Evolutionary conservation across 2,113 vertebrate species (phyloP).

Genomic region (Perca schrenkii): DNA sequence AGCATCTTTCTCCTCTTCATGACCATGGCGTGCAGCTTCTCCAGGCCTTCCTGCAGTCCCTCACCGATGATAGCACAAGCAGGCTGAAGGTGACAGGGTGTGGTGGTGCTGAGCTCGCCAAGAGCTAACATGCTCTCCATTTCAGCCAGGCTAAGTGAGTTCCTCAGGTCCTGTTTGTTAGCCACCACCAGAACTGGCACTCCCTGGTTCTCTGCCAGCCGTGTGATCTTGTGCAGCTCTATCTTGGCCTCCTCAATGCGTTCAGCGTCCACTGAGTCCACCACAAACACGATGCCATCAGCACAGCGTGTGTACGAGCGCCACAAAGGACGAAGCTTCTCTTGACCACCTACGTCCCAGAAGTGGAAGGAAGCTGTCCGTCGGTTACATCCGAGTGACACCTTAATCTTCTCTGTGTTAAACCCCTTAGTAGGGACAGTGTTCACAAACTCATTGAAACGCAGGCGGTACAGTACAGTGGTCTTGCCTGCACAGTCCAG

Average conservation of each 20-base stretch:
- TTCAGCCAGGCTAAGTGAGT: constrained; percentile 89
- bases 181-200: constrained; percentile 95
- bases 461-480: constrained; percentile 92
- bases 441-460: constrained; percentile 97
- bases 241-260: constrained; percentile 96
- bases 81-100: constrained; percentile 95
- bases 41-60: constrained; percentile 93
- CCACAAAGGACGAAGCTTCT: constrained; percentile 95
- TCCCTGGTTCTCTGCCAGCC: constrained; percentile 94
- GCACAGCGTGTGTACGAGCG: constrained; percentile 94
- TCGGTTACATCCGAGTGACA: constrained; percentile 84
- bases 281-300: constrained; percentile 95
- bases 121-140: constrained; percentile 92
- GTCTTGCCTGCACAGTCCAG: constrained; percentile 96
- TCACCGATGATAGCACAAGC: constrained; percentile 96
- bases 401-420: constrained; percentile 94
- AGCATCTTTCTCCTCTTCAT: constrained; percentile 92
- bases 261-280: constrained; percentile 94
- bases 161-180: constrained; percentile 96
- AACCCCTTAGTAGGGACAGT: constrained; percentile 96
- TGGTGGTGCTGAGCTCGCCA: constrained; percentile 89
- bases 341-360: constrained; percentile 97
- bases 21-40: constrained; percentile 95
- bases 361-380: constrained; percentile 93
- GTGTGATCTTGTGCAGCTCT: constrained; percentile 95